These are phyloP conservation scores for Masnerella sp. DNA, from an alignment of 2,888 invertebrate genomes.

Conservation along the genomic window DNA sequence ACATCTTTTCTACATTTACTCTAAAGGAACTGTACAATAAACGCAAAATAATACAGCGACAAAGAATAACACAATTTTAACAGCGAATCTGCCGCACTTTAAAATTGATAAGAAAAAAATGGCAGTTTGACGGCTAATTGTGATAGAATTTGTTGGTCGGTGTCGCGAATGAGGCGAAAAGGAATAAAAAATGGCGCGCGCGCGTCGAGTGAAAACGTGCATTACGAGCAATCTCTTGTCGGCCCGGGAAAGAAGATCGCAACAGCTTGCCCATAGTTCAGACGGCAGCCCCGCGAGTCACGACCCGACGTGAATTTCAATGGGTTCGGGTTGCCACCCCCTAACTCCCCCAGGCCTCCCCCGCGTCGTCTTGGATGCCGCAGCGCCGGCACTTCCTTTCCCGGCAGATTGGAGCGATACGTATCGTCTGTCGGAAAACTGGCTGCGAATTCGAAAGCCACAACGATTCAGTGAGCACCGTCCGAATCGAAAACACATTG, in stretches of 20 bases:
- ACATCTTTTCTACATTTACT: no score
- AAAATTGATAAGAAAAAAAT: slow-evolving; percentile 36
- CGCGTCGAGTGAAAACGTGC: slow-evolving; percentile 56
- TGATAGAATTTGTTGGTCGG: slow-evolving; percentile 40
- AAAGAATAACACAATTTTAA: no score
- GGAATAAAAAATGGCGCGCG: slow-evolving; percentile 39
- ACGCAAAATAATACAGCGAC: no score
- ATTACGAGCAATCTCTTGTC: slow-evolving; percentile 56
- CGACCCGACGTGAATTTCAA: slow-evolving; percentile 71
- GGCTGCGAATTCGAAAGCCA: slow-evolving; percentile 57
- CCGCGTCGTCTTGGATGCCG: slow-evolving; percentile 65
- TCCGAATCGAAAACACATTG: slow-evolving; percentile 53
- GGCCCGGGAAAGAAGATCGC: slow-evolving; percentile 61
- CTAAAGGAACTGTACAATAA: no score
- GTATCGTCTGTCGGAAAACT: slow-evolving; percentile 53
- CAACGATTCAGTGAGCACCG: slow-evolving; percentile 54
- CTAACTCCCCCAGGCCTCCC: slow-evolving; percentile 30
- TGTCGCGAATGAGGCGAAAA: slow-evolving; percentile 33
- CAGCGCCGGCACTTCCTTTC: slow-evolving; percentile 56
- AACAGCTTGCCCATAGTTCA: slow-evolving; percentile 76
- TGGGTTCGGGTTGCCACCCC: slow-evolving; percentile 63
- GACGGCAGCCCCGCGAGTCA: slow-evolving; percentile 63
- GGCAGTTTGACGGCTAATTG: slow-evolving; percentile 38
- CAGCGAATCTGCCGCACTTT: no score
- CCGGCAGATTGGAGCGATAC: slow-evolving; percentile 61